Evolutionary conservation across 2,888 invertebrate genomes (phyloP), one percentile per base, ranked within the genome.

Genomic region (Eupithecia tripunctaria): DNA sequence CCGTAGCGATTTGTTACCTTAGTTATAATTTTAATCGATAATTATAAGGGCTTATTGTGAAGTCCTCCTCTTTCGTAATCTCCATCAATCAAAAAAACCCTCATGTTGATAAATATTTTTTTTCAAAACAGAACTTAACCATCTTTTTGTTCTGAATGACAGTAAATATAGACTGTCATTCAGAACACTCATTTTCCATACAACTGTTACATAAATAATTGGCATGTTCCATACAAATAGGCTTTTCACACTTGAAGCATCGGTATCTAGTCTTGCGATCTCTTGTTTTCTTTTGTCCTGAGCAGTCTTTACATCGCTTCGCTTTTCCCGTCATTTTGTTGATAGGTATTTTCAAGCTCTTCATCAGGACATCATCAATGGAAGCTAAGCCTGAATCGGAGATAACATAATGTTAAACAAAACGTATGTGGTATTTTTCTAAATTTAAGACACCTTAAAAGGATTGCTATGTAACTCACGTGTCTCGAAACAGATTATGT

Each of bases 151-250:
- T 32, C 32, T 32, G 32, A 32, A 3, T 32, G 32, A 32, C 32
- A 32, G 32, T 32, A 6, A 32, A 32, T 32, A 32, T 6, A 32
- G 25, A 4, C 25, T 56, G 56, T 56, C 21, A 56, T 56, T 56
- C 56, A 25, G 56, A 56, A 51, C 1, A n/a, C 25, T 56, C 56
- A 29, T 29, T 29, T 60, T 60, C 29, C 7, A 63, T 10, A 63
- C 62, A 63, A 32, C 8, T 0, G n/a, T 36, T 29, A 32, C 62
- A 63, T 12, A 63, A n/a, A 12, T 36, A 36, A 14, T 36, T 32
- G 36, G 62, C n/a, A 32, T 63, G 62, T 32, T 63, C 12, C 32
- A 63, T 32, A 63, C 62, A 63, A 32, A 63, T 63, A 36, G 62
- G 62, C n/a, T 63, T 63, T 32, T 63, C 32, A 32, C 62, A 63